phyloP scores from a whole-genome alignment of 53 echinoderm and acorn worm species.

The Echinarachnius parma region DNA sequence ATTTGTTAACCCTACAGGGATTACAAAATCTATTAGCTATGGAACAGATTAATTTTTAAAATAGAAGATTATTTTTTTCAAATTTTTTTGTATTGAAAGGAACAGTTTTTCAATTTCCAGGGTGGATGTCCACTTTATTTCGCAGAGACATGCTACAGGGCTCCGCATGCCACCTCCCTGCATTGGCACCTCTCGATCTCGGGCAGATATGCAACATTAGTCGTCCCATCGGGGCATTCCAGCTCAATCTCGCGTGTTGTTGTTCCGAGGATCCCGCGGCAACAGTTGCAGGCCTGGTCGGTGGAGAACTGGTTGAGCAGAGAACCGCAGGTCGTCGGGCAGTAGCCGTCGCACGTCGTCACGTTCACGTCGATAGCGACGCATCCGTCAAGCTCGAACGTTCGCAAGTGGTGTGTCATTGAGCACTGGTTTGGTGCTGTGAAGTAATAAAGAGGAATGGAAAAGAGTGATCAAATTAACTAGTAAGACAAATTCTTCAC shows the following conservation, averaged over 20 bases:
- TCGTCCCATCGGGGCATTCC: conserved; percentile 39
- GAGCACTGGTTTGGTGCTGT: conserved; percentile 44
- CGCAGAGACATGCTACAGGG: neutral
- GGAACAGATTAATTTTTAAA: too few species aligned
- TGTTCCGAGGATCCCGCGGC: conserved; percentile 19
- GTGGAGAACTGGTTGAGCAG: conserved; percentile 17
- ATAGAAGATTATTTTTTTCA: too few species aligned
- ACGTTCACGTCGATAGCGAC: conserved; percentile 53
- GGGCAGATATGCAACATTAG: conserved; percentile 22
- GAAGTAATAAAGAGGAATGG: too few species aligned
- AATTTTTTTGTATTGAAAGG: too few species aligned
- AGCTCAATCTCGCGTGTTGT: conserved; percentile 22
- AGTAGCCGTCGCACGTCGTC: conserved; percentile 66
- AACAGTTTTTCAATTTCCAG: too few species aligned
- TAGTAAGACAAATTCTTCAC: too few species aligned
- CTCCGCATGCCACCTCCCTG: conserved; percentile 12
- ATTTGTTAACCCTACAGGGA: too few species aligned
- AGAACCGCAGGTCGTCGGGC: conserved; percentile 39
- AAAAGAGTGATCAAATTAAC: too few species aligned
- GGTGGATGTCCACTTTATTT: too few species aligned
- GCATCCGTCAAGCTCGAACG: conserved; percentile 53
- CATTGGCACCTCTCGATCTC: conserved; percentile 45
- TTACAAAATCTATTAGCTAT: too few species aligned
- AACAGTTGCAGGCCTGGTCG: conserved; percentile 44
- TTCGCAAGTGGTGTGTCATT: neutral